Evolutionary conservation across 2,888 invertebrate genomes (phyloP), one percentile per base, ranked within the genome.

Genomic region (Corbicula japonica): DNA sequence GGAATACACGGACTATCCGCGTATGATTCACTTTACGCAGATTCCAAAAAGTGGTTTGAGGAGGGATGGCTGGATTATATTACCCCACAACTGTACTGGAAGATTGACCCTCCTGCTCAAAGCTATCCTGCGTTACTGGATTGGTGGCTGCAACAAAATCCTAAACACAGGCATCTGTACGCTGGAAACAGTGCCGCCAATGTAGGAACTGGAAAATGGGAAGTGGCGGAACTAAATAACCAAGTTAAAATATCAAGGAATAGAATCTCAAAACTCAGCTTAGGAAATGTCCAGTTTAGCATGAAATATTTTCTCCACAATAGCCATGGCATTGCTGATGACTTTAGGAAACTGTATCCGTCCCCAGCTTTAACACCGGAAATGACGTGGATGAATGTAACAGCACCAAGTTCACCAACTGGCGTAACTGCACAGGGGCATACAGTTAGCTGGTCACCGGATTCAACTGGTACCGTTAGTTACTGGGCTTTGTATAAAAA

Each of bases 31-130:
- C 75, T 89, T 35, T 92, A 89, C 80, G 91, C 91, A 4, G 92
- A 92, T 79, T 84, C 90, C 23, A 86, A 83, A 72, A 86, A 86
- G 66, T 92, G 92, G 92, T 74, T 92, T 30, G 54, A 80, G 54
- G 73, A 88, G 21, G 92, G 91, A 0, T 91, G 91, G 91, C 69
- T 92, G 54, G 92, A 92, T 66, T 91, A 90, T 75, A 56, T 92
- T 6, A 71, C 90, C 0, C 92, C 92, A 6, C 92, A 92, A 75
- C 84, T 92, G 6, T 92, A 92, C 85, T 92, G 92, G 92, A 32
- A 75, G 62, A 91, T 92, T 32, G 90, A 89, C 65, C 88, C 91
- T 2, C 88, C 90, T 0, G 86, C 84, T 28, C 92, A 92, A 77
- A 92, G 91, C 72, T 92, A 90, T 81, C 87, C 91, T 0, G 86